phyloP scores from a whole-genome alignment of 2,113 vertebrate genomes.

The Puntigrus tetrazona region DNA sequence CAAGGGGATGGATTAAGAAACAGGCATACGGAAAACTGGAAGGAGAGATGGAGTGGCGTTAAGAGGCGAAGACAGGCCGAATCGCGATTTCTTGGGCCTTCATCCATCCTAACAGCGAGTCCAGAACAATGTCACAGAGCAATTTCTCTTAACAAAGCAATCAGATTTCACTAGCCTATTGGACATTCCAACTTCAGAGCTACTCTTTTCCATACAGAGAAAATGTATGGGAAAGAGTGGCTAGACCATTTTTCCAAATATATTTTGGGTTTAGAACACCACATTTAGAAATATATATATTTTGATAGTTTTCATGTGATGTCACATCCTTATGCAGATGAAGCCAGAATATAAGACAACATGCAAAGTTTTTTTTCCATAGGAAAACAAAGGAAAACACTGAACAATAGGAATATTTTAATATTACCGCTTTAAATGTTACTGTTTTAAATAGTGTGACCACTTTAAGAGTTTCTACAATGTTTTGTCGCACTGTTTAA shows the following conservation, averaged over 20 bases:
- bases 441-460: too few species aligned
- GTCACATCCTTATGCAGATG: too few species aligned
- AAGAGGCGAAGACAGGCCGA: conserved; percentile 40
- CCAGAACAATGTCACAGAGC: conserved; percentile 23
- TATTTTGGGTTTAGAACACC: background rate
- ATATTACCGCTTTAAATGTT: too few species aligned
- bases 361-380: too few species aligned
- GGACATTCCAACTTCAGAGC: background rate
- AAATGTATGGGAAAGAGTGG: background rate
- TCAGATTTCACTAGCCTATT: background rate
- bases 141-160: conserved; percentile 5
- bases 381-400: too few species aligned
- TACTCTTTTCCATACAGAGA: background rate
- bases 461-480: too few species aligned
- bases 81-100: conserved; percentile 31
- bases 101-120: conserved; percentile 28
- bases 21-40: conserved; percentile 58
- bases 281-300: too few species aligned
- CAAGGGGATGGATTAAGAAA: conserved; percentile 50
- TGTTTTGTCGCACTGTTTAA: too few species aligned
- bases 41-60: conserved; percentile 53
- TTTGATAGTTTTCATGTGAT: too few species aligned
- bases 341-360: too few species aligned
- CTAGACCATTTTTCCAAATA: background rate
- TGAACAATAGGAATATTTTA: too few species aligned